phyloP scores from a whole-genome alignment of 1,140 invertebrate species.

The Lithobius niger region DNA sequence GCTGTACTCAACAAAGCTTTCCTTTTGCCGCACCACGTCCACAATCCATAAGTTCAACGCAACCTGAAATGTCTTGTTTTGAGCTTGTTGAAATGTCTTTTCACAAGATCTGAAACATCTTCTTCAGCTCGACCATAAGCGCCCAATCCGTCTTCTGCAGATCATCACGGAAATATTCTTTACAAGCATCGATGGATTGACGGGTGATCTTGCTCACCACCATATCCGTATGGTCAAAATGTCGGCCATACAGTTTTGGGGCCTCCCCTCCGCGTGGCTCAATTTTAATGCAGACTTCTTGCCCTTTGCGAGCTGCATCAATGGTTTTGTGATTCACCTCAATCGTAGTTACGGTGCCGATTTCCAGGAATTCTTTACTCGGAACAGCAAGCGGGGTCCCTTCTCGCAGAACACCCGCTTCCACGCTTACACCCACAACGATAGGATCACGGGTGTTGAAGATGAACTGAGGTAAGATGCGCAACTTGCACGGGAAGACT shows the following conservation, averaged over 20 bases:
- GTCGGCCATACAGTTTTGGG: slow-evolving; percentile 94
- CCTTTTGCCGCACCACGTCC: too few species aligned
- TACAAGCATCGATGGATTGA: slow-evolving; percentile 96
- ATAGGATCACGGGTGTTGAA: slow-evolving; percentile 98
- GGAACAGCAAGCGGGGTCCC: slow-evolving; percentile 96
- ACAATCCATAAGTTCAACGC: too few species aligned
- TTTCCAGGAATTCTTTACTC: slow-evolving; percentile 87
- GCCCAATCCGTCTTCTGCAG: slow-evolving; percentile 93
- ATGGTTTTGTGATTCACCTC: slow-evolving; percentile 71
- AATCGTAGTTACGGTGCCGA: slow-evolving; percentile 90
- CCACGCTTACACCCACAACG: slow-evolving; percentile 87
- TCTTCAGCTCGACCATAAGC: slow-evolving; percentile 96
- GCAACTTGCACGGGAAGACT: slow-evolving; percentile 95
- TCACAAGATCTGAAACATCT: slow-evolving; percentile 92
- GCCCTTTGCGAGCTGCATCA: slow-evolving; percentile 83
- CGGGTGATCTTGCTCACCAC: slow-evolving; percentile 94
- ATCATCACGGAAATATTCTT: slow-evolving; percentile 97
- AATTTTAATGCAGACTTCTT: slow-evolving; percentile 98
- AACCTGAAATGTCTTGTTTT: too few species aligned
- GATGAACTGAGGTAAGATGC: slow-evolving; percentile 72
- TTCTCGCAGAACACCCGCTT: slow-evolving; percentile 87
- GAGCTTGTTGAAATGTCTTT: too few species aligned
- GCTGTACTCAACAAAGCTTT: too few species aligned
- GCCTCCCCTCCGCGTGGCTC: slow-evolving; percentile 89
- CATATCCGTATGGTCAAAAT: slow-evolving; percentile 93